A percentile compares a stretch with the other conserved stretches of the same genome.
Evolutionary conservation across 2,797 vertebrate species (phyloP).

Genomic region (Eurystomus glaucurus): DNA sequence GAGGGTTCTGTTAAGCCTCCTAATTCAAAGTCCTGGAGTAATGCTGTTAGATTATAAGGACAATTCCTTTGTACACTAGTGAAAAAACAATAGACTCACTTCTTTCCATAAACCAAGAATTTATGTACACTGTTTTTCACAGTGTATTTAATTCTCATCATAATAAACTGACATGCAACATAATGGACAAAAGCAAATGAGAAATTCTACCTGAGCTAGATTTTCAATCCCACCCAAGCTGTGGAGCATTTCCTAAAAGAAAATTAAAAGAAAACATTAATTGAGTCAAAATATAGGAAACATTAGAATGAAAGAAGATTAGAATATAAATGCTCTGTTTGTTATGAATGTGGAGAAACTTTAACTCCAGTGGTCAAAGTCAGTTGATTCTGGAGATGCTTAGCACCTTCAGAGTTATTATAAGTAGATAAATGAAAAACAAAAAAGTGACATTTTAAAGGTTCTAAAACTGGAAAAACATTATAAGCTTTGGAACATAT

Average conservation of each 20-base stretch:
- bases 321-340: neutral
- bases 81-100: neutral
- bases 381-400: neutral
- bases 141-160: neutral
- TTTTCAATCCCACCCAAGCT: conserved; percentile 85
- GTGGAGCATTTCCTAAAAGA: conserved; percentile 86
- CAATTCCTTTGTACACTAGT: neutral
- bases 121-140: neutral
- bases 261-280: neutral
- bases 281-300: neutral
- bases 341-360: neutral
- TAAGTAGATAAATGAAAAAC: neutral
- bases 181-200: neutral
- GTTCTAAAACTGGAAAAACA: neutral
- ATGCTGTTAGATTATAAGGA: neutral
- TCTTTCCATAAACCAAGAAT: neutral
- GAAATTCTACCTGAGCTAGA: conserved; percentile 87
- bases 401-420: neutral
- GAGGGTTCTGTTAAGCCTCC: neutral
- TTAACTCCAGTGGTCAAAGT: neutral
- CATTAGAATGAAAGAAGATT: neutral
- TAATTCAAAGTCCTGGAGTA: neutral
- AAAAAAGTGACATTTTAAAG: neutral
- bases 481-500: neutral
- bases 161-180: neutral